Base-by-base conservation (phyloP, 1,140 invertebrate genomes). In the Zophobas atratus region DNA sequence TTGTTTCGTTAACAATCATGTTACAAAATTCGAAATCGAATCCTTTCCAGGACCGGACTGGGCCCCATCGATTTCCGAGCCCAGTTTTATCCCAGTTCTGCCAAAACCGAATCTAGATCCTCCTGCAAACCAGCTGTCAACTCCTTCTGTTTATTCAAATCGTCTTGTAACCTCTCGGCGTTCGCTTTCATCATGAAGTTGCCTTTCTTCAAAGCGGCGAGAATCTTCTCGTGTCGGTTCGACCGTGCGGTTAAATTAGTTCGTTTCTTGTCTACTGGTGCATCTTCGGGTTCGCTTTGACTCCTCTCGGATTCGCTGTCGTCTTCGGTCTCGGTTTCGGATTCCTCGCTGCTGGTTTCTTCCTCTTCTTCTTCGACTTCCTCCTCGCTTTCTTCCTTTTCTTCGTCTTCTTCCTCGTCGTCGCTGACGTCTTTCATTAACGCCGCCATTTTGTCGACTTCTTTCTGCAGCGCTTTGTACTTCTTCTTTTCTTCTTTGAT, bases 381-480 rank as follows among this genome's bases (percentile, higher is more conserved):
- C 77, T 89, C 89, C 6, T 89, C 89, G 76, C 91, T 90, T 76
- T 92, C 90, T 34, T 92, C 87, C 33, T 88, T 87, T 38, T 88
- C 88, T 32, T 86, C 86, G 77, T 88, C 90, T 46, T 89, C 88
- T 43, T 92, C 91, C 8, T 91, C 90, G 20, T 93, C 92, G 38
- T 93, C 93, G 6, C 93, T 92, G 1, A 90, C 90, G 80, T 94
- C 93, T 76, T 93, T 94, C 92, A 96, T 93, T 75, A 95, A 88
- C 20, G 92, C 92, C 0, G 94, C 94, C 94, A 97, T 96, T 88
- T 96, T 96, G 81, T 96, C 94, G 1, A 96, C 94, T 88, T 97
- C 95, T 80, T 94, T 95, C 85, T 96, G 94, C 41, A 97, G 84
- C 57, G 90, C 90, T 82, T 93, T 94, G 82, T 91, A 94, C 85